Evolutionary conservation across 2,888 invertebrate species (phyloP), one percentile per base, ranked within the genome.

Genomic region (Hermaeophaga mercurialis): DNA sequence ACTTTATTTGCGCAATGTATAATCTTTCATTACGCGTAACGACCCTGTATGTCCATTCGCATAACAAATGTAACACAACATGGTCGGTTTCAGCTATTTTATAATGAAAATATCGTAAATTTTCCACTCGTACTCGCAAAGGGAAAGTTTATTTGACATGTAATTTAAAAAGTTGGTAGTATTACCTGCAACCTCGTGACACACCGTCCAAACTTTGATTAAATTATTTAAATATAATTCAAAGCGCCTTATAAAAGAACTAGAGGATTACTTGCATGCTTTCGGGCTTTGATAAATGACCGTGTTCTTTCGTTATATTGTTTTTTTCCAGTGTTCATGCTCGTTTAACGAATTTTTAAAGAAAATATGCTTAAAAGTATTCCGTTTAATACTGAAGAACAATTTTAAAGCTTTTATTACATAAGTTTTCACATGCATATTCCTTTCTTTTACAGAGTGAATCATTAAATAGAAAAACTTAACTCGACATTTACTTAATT

Each of bases 191-290:
- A 43, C 43, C 43, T 12, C 43, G 43, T 43, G 43, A 43, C 43
- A 43, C 43, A 43, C 12, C 43, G 43, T 43, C 43, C 43, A 26
- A 43, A 43, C 43, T 43, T 43, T 43, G 43, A 43, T 43, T 43
- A 43, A 43, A 43, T 43, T 43, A 43, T 43, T 43, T 43, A 43
- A 43, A 43, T 43, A 43, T 24, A 43, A 43, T 43, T 43, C 43
- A 43, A 43, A 43, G 43, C 43, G 43, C 43, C 43, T 43, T 43
- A 43, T 43, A 26, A 43, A 43, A 43, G 43, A 43, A 43, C 43
- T 26, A 26, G 43, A 43, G 43, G 43, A 43, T 43, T 43, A 43
- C 43, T 24, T 24, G 43, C 43, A 43, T 43, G 43, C 43, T 18
- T 43, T 43, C 8, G 24, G 24, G 24, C 14, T 11, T 43, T 39